Conservation (phyloP, 2,113 vertebrate species). For the Opisthocomus hoazin region DNA sequence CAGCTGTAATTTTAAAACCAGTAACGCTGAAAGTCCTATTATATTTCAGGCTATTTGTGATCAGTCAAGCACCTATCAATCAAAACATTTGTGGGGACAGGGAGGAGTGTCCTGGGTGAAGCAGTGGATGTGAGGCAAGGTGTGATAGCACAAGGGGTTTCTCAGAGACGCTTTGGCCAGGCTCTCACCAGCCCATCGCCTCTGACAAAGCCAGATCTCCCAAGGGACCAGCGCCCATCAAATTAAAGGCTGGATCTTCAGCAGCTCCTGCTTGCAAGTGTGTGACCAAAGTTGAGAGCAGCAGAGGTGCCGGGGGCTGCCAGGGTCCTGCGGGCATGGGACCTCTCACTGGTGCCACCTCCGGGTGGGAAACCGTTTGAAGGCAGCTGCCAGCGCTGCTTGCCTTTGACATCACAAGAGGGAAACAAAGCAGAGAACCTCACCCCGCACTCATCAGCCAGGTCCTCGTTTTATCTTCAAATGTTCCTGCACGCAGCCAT, state of each 20-base stretch:
- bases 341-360: rapidly evolving
- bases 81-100: background rate
- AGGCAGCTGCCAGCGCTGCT: background rate
- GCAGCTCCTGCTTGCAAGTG: background rate
- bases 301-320: rapidly evolving
- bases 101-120: background rate
- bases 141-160: background rate
- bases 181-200: background rate
- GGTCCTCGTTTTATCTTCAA: constrained; percentile 21
- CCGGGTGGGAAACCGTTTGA: background rate
- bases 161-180: background rate
- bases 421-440: background rate
- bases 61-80: background rate
- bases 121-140: rapidly evolving
- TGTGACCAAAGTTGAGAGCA: background rate
- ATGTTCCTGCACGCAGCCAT: background rate
- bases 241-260: background rate
- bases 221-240: background rate
- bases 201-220: background rate
- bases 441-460: background rate
- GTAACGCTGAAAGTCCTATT: background rate
- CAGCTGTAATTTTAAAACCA: background rate
- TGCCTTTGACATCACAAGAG: background rate
- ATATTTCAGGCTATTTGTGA: background rate
- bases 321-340: rapidly evolving